phyloP scores from a whole-genome alignment of 1,140 invertebrate species.

The Apis dorsata region DNA sequence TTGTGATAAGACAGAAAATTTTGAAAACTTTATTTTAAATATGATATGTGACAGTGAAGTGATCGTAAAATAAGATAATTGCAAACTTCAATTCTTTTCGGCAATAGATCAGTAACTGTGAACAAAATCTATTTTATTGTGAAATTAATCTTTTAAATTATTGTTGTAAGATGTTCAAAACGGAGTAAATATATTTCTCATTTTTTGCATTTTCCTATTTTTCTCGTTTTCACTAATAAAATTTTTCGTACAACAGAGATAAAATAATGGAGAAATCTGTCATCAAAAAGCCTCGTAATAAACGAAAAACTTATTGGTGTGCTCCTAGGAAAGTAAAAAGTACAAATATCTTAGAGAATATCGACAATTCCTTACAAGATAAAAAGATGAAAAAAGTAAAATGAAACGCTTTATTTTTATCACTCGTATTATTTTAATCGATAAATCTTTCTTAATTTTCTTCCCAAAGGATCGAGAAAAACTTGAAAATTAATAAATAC shows the following conservation, averaged over 20 bases:
- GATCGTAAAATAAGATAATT: background rate
- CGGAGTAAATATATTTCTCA: background rate
- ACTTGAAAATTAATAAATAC: background rate
- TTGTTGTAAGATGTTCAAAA: background rate
- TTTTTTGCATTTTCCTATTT: background rate
- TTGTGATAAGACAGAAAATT: background rate
- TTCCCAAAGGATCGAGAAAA: too few relatives aligned
- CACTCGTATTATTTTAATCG: too few relatives aligned
- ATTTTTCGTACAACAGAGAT: background rate
- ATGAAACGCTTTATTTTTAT: background rate
- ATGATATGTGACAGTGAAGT: slow-evolving; percentile 7
- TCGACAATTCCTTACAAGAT: background rate
- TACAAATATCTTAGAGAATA: background rate
- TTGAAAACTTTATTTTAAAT: slow-evolving; percentile 5
- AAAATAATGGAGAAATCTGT: background rate
- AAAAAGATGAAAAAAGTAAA: slow-evolving; percentile 18
- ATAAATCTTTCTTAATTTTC: background rate
- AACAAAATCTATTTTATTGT: slow-evolving; percentile 12
- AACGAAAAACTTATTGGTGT: slow-evolving; percentile 28
- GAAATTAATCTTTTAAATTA: background rate
- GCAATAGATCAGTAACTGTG: slow-evolving; percentile 5
- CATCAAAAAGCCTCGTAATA: background rate
- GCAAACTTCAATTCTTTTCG: slow-evolving; percentile 19
- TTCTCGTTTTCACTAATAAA: background rate
- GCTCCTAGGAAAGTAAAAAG: slow-evolving; percentile 36